Conservation (phyloP, 2,888 invertebrate genomes). For the Aleiodes leptofemur region DNA sequence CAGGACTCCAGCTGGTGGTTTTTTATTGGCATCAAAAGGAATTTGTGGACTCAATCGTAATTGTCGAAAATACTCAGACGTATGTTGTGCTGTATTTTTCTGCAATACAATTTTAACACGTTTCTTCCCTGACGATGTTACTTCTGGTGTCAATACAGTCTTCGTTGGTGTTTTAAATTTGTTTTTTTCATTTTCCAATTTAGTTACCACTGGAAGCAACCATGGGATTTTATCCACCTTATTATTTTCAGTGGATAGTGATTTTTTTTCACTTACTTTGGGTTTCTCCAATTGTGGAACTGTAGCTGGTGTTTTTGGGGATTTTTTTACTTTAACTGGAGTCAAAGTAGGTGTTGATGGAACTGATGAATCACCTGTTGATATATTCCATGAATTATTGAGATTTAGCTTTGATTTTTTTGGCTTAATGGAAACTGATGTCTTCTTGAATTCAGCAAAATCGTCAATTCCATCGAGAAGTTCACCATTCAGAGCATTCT, state of each 20-base stretch:
- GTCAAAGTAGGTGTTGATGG: not conserved
- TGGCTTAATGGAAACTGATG: not conserved
- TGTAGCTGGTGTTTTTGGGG: constrained; percentile 27
- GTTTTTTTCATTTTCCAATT: constrained; percentile 58
- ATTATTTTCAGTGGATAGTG: not conserved
- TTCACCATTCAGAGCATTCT: constrained; percentile 45
- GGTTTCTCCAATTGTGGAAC: constrained; percentile 21
- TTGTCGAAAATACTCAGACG: constrained; percentile 84
- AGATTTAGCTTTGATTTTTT: constrained; percentile 28
- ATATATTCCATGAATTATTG: constrained; percentile 45
- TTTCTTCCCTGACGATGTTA: constrained; percentile 74
- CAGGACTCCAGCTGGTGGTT: constrained; percentile 84
- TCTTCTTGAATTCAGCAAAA: constrained; percentile 37
- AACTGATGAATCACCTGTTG: constrained; percentile 19
- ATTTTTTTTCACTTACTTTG: constrained; percentile 24
- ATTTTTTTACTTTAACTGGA: constrained; percentile 41
- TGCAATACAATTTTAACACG: constrained; percentile 85
- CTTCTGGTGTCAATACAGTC: not conserved
- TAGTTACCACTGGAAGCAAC: constrained; percentile 60
- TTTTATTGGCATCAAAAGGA: constrained; percentile 84
- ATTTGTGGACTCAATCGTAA: constrained; percentile 84
- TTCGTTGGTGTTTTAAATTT: constrained; percentile 41
- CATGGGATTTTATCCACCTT: constrained; percentile 22
- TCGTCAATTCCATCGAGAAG: constrained; percentile 46
- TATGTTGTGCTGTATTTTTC: constrained; percentile 83